phyloP scores from a whole-genome alignment of 2,888 invertebrate species.

The Drosophila siamana region DNA sequence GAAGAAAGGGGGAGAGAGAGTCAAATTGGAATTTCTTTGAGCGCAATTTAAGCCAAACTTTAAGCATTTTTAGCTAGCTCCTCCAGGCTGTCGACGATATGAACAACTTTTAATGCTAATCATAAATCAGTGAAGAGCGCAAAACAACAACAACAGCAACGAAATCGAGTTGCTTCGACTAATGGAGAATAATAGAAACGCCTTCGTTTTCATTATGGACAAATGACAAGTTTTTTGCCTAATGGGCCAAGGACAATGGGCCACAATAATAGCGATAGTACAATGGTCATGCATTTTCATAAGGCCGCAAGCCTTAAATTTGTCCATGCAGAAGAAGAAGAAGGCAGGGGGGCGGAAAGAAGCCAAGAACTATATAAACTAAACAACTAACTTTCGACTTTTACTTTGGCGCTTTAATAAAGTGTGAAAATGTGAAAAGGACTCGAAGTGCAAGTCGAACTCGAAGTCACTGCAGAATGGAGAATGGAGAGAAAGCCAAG shows the following conservation, averaged over 20 bases:
- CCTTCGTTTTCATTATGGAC: slow-evolving; percentile 64
- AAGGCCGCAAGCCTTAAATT: slow-evolving; percentile 59
- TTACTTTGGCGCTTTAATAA: slow-evolving; percentile 79
- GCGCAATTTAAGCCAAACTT: slow-evolving; percentile 15
- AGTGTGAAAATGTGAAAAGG: slow-evolving; percentile 73
- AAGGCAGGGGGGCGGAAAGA: no score
- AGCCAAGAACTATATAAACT: slow-evolving; percentile 55
- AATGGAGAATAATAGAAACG: slow-evolving; percentile 58
- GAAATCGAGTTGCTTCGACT: slow-evolving; percentile 17
- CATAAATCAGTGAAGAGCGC: slow-evolving; percentile 56
- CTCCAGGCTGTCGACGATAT: slow-evolving; percentile 46
- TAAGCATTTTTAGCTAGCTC: slow-evolving; percentile 21
- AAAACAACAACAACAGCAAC: slow-evolving; percentile 18
- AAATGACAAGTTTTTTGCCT: slow-evolving; percentile 44
- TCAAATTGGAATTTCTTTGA: slow-evolving; percentile 6
- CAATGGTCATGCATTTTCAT: slow-evolving; percentile 61
- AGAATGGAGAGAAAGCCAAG: slow-evolving; percentile 1
- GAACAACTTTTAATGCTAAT: slow-evolving; percentile 57
- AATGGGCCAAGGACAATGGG: slow-evolving; percentile 37
- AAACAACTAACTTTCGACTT: slow-evolving; percentile 71
- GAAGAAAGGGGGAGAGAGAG: background rate
- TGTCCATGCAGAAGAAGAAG: no score
- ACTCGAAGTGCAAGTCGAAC: background rate
- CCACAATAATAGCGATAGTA: slow-evolving; percentile 5
- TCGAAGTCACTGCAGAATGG: no score